Base-by-base conservation (phyloP, 2,113 vertebrate genomes). In the Podocnemis expansa region DNA sequence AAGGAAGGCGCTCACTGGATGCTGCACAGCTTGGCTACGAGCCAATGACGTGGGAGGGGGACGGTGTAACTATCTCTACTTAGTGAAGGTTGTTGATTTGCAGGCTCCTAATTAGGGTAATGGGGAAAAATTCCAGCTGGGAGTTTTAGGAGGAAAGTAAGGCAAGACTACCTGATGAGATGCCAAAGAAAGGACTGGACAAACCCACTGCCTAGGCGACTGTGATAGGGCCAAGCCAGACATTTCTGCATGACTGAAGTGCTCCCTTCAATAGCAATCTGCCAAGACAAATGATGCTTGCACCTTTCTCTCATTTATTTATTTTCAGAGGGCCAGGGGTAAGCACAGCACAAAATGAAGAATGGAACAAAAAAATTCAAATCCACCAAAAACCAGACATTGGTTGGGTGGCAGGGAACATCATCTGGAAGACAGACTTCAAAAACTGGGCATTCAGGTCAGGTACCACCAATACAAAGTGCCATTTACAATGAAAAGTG, bases 391-490 rank as follows among this genome's bases (percentile, higher is more conserved):
- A 75, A 43, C 4, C 10, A 75, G 70, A 27, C 78, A 34, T 81
- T 2, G 5, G 83, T 47, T 43, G 43, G 25, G 83, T 56, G 88
- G 80, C 11, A 25, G 58, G 58, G 47, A 87, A 34, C 0, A 0
- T 2, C 2, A 43, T 9, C 41, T 25, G n/a, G n/a, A 43, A 89
- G 49, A 31, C 78, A 41, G 2, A 29, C 45, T 79, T 24, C 0
- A 10, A 94, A 88, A 27, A 52, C 1, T 60, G 31, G 31, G 1
- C 9, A 76, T 31, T 70, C 86, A 45, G 52, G 51, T 52, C 12
- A 29, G 80, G 80, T 0, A 0, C 0, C 63, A 45, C 1, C 5
- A 89, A 75, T 6, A 0, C 0, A 2, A 31, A 73, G 56, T 41
- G 54, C 16, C 5, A 0, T 29, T 38, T 70, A 19, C 0, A 2